A percentile compares a stretch with the other conserved stretches of the same genome.
Conservation (phyloP, 2,888 invertebrate genomes). For the Ptilodon capucinus region DNA sequence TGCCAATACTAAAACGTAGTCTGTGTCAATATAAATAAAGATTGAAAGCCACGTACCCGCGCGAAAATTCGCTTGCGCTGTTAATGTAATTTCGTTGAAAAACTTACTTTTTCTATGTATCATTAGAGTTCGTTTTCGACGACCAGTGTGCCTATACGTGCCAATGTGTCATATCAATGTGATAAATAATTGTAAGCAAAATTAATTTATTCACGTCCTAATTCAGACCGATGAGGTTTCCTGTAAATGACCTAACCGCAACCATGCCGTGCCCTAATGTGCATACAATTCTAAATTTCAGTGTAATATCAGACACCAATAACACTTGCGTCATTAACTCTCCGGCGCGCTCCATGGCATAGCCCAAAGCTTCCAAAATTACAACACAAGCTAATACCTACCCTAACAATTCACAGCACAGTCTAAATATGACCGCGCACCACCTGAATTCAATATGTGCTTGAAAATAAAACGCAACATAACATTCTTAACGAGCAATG, state of each 20-base stretch:
- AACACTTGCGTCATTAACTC: constrained; percentile 76
- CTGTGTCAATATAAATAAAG: no score
- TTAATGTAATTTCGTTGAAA: no score
- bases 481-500: constrained; percentile 1
- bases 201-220: constrained; percentile 26
- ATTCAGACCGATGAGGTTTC: constrained; percentile 20
- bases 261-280: constrained; percentile 26
- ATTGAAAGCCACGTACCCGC: no score
- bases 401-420: constrained; percentile 37
- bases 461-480: constrained; percentile 4
- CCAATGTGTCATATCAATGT: constrained; percentile 21
- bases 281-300: constrained; percentile 46
- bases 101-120: no score
- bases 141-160: no score
- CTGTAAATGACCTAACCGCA: constrained; percentile 35
- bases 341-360: constrained; percentile 51
- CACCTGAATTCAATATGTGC: constrained; percentile 11
- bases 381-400: constrained; percentile 29
- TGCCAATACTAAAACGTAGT: no score
- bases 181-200: constrained; percentile 17
- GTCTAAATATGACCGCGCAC: constrained; percentile 27
- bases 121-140: no score
- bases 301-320: constrained; percentile 73
- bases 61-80: no score
- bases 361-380: constrained; percentile 34